Percentiles rank a stretch among this genome's conserved stretches.
These are phyloP conservation scores for Nephrotoma guestfalica DNA, from an alignment of 2,888 invertebrate genomes.

Conservation along the genomic window DNA sequence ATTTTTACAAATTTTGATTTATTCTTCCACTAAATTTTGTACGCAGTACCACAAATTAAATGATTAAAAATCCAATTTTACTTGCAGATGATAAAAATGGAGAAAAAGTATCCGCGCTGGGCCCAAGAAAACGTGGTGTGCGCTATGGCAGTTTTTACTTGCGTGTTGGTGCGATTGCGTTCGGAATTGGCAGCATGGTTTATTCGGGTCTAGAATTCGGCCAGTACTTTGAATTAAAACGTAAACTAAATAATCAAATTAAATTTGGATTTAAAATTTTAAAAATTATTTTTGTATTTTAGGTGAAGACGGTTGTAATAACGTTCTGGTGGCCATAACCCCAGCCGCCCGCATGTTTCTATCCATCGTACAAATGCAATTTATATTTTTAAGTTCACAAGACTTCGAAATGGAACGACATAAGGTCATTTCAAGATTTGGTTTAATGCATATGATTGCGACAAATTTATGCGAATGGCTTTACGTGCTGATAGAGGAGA, in stretches of 20 bases:
- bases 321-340: constrained; percentile 46
- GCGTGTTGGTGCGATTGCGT: constrained; percentile 55
- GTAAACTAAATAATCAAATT: background rate
- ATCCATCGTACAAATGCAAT: constrained; percentile 74
- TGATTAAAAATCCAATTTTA: background rate
- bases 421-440: constrained; percentile 57
- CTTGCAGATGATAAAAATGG: background rate
- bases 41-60: too few relatives aligned
- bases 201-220: constrained; percentile 48
- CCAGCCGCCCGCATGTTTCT: constrained; percentile 62
- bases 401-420: constrained; percentile 40
- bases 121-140: constrained; percentile 15
- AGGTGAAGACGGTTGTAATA: constrained; percentile 39
- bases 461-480: constrained; percentile 81
- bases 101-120: background rate
- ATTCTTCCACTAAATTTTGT: too few relatives aligned
- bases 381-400: constrained; percentile 74
- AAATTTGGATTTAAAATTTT: background rate
- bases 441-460: constrained; percentile 81
- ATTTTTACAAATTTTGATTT: too few relatives aligned
- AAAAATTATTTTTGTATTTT: background rate
- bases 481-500: constrained; percentile 64
- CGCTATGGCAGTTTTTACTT: constrained; percentile 68
- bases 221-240: constrained; percentile 50
- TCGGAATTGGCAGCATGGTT: constrained; percentile 42